Evolutionary conservation across 2,113 vertebrate species (phyloP).

Genomic region (Noturus placidus): DNA sequence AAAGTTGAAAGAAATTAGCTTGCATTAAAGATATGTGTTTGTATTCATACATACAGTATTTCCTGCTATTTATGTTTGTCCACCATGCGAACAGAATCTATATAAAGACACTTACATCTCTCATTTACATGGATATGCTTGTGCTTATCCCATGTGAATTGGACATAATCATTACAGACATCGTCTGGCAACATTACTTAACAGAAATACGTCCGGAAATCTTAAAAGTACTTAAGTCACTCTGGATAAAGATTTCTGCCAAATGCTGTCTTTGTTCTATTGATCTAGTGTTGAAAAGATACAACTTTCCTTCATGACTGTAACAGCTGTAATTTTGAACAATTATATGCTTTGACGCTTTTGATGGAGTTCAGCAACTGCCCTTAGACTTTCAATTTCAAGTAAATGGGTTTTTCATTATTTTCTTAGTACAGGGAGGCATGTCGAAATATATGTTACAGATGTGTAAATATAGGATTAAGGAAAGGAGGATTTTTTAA

Average conservation of each 20-base stretch:
- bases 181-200: neutral
- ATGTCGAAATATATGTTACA: neutral
- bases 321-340: neutral
- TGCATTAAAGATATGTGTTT: no score
- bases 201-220: neutral
- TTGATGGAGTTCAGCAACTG: neutral
- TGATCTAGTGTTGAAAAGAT: neutral
- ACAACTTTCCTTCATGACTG: neutral
- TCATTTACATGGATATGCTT: neutral
- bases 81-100: neutral
- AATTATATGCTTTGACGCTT: neutral
- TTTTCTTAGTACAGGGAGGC: neutral
- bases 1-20: no score
- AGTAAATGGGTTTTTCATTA: neutral
- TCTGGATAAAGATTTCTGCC: slow-evolving; percentile 7
- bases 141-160: neutral
- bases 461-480: neutral
- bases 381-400: neutral
- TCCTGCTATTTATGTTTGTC: neutral
- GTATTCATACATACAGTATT: no score
- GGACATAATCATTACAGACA: neutral
- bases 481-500: neutral
- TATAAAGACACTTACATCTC: neutral
- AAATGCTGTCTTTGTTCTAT: neutral
- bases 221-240: slow-evolving; percentile 3